Conservation (phyloP, 2,888 invertebrate species). For the Chloroclystis v-ata region DNA sequence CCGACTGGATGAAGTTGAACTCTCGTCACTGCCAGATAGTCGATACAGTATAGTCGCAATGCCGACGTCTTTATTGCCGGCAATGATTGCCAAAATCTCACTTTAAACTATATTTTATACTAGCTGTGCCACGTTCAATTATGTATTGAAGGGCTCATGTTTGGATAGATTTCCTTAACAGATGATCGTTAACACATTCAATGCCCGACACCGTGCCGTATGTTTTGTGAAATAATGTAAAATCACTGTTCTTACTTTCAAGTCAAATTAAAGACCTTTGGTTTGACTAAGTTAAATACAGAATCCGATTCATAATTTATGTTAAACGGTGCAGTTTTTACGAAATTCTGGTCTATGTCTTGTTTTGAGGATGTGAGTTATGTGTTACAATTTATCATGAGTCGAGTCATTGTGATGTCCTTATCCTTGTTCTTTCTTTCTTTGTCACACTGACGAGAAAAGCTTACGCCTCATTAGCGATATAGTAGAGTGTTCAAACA, state of each 20-base stretch:
- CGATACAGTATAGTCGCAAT: too few relatives aligned
- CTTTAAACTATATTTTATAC: constrained; percentile 28
- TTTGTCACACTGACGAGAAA: constrained; percentile 12
- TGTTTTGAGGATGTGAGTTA: not conserved
- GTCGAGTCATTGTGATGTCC: not conserved
- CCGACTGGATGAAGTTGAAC: constrained; percentile 44
- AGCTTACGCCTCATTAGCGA: constrained; percentile 32
- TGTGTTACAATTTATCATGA: not conserved
- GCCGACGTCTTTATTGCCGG: constrained; percentile 61
- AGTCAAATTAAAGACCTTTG: too few relatives aligned
- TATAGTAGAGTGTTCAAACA: constrained; percentile 39
- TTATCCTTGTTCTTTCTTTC: not conserved
- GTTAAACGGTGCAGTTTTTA: too few relatives aligned
- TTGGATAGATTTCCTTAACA: not conserved
- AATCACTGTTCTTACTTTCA: too few relatives aligned
- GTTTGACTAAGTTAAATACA: too few relatives aligned
- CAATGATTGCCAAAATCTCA: constrained; percentile 34
- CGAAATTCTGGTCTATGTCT: too few relatives aligned
- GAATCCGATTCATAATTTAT: too few relatives aligned
- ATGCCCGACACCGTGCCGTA: too few relatives aligned
- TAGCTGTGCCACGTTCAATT: too few relatives aligned
- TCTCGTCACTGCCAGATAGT: constrained; percentile 43
- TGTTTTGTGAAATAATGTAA: too few relatives aligned
- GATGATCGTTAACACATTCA: too few relatives aligned
- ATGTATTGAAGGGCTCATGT: constrained; percentile 13